phyloP scores from a whole-genome alignment of 2,113 vertebrate genomes.

The Misgurnus anguillicaudatus region DNA sequence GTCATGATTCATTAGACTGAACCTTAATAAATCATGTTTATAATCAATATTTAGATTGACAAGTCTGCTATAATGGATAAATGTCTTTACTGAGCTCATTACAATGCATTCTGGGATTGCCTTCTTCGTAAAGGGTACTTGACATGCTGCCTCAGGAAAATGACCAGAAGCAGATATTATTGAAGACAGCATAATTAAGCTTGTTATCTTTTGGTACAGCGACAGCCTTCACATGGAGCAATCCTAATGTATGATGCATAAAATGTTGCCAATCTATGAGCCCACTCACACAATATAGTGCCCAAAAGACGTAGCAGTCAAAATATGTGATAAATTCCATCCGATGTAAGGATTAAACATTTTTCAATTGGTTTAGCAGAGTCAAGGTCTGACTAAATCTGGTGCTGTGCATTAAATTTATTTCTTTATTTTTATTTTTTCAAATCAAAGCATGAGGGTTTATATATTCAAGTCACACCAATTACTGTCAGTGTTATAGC shows the following conservation, averaged over 20 bases:
- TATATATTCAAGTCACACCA: slow-evolving; percentile 14
- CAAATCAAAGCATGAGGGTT: neutral
- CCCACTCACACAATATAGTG: neutral
- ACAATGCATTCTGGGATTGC: neutral
- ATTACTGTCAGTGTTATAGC: slow-evolving; percentile 15
- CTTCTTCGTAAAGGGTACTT: neutral
- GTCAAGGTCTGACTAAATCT: slow-evolving; percentile 2
- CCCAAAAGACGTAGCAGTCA: neutral
- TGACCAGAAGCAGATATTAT: too few species aligned
- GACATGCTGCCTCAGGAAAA: too few species aligned
- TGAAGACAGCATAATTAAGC: neutral
- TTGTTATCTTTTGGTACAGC: neutral
- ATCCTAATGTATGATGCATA: neutral
- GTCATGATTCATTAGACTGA: too few species aligned
- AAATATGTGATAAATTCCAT: neutral
- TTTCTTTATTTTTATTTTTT: slow-evolving; percentile 1
- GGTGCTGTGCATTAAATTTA: neutral
- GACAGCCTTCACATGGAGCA: neutral
- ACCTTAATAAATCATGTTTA: neutral
- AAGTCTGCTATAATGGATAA: neutral
- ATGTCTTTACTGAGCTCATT: neutral
- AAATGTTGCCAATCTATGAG: neutral
- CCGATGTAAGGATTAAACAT: neutral
- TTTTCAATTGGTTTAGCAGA: neutral
- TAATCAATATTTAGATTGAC: neutral